These are phyloP conservation scores for Saguinus midas DNA, from an alignment of 2,113 vertebrate genomes.

Conservation along the genomic window DNA sequence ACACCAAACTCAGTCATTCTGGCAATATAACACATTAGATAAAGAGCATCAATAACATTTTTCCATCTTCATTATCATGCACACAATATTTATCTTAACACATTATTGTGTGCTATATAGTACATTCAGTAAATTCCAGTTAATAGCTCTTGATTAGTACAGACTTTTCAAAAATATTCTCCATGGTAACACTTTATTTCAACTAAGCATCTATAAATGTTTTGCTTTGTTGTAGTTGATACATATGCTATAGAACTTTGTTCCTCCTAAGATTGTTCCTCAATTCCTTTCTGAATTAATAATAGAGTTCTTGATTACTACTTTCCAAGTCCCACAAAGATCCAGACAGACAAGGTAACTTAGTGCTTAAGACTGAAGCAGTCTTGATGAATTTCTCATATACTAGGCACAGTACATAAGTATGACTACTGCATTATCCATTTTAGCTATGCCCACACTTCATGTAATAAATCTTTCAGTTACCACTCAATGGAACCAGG, in stretches of 20 bases:
- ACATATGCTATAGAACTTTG: not conserved
- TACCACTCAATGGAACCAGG: not conserved
- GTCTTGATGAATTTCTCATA: not conserved
- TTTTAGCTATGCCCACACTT: not conserved
- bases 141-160: conserved; percentile 2
- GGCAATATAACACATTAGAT: not conserved
- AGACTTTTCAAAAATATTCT: not conserved
- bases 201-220: not conserved
- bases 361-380: not conserved
- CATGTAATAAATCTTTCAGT: not conserved
- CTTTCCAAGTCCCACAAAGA: not conserved
- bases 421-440: not conserved
- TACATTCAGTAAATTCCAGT: not conserved
- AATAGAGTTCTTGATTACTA: not conserved
- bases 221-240: conserved; percentile 5
- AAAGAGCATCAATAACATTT: not conserved
- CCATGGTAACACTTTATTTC: not conserved
- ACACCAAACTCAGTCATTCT: not conserved
- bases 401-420: not conserved
- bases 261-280: not conserved
- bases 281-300: not conserved
- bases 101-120: not conserved
- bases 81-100: not conserved
- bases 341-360: not conserved
- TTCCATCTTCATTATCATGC: not conserved